Evolutionary conservation across 2,113 vertebrate genomes (phyloP), one percentile per base, ranked within the genome.

Genomic region (Pachypanchax playfairii): DNA sequence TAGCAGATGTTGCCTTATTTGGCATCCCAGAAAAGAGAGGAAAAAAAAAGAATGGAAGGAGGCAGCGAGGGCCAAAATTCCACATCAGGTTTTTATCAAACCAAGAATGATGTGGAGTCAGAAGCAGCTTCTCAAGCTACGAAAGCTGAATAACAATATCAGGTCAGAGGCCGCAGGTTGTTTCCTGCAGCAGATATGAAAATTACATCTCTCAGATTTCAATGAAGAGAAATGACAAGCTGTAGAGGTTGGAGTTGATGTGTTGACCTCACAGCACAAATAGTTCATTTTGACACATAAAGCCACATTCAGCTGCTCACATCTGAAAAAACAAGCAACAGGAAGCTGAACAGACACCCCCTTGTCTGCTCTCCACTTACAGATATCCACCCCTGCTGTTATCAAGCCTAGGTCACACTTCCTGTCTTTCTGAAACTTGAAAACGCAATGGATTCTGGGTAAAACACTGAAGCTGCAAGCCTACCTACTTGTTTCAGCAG

Each of bases 81-180:
- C 82, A 86, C 85, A 87, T 87, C 75, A 53, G 84, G 87, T 85
- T 89, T 88, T 79, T 70, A 90, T 87, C 88, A 88, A 74, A 70
- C 15, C 20, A 25, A 62, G 59, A 44, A 22, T 58, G 70, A 79
- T 73, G 63, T 64, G 42, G 61, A 77, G 54, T 69, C 73, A 73
- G 80, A 60, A 15, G 70, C 60, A 31, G 56, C 12, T 41, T 62
- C 67, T 76, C 28, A 77, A 76, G 5, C 64, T 10, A 2, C 3
- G 1, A 58, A 39, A 2, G 33, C 48, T 21, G 46, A 60, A 54
- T 15, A 42, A 52, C n/a, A 51, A 50, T 64, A 60, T 47, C 22
- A 3, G 46, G 12, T 64, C 49, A 26, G 41, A 61, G 52, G 58
- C 42, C 38, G 51, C 6, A 4, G 33, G 69, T 21, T 61, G 28